phyloP scores from a whole-genome alignment of 2,888 invertebrate genomes.

The Cerceris ruficornis region DNA sequence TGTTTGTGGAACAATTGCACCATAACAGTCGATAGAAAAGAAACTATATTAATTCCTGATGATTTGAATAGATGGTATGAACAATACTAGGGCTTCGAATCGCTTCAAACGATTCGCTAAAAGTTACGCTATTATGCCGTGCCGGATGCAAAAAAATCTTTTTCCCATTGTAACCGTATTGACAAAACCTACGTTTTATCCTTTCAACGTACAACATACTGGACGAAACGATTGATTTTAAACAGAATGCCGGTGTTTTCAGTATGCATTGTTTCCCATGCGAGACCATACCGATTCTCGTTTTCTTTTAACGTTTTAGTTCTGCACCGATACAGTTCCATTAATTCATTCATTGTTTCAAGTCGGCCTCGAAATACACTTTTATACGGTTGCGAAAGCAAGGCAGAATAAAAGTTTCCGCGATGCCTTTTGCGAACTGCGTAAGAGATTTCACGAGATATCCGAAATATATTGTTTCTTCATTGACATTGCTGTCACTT shows the following conservation, averaged over 20 bases:
- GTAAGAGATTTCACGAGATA: too few species aligned
- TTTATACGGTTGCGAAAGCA: too few species aligned
- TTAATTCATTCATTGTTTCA: too few species aligned
- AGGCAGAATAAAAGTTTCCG: too few species aligned
- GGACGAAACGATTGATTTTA: not conserved
- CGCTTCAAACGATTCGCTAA: not conserved
- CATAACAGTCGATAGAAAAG: not conserved
- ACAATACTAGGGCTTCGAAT: not conserved
- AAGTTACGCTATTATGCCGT: not conserved
- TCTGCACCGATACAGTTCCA: too few species aligned
- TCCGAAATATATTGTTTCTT: too few species aligned
- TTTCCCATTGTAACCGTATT: not conserved
- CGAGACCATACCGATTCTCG: not conserved
- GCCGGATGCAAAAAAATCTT: not conserved
- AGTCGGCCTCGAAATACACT: too few species aligned
- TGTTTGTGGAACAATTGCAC: not conserved
- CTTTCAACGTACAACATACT: not conserved
- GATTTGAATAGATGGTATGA: not conserved
- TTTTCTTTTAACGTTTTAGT: not conserved
- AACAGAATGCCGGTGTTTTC: not conserved
- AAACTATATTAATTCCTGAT: not conserved
- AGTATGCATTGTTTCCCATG: not conserved
- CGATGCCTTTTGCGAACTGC: too few species aligned
- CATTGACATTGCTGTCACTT: too few species aligned
- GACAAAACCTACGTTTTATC: not conserved